A percentile compares a stretch with the other conserved stretches of the same genome.
Evolutionary conservation across 2,888 invertebrate species (phyloP).

Genomic region (Trypoxylon attenuatum): DNA sequence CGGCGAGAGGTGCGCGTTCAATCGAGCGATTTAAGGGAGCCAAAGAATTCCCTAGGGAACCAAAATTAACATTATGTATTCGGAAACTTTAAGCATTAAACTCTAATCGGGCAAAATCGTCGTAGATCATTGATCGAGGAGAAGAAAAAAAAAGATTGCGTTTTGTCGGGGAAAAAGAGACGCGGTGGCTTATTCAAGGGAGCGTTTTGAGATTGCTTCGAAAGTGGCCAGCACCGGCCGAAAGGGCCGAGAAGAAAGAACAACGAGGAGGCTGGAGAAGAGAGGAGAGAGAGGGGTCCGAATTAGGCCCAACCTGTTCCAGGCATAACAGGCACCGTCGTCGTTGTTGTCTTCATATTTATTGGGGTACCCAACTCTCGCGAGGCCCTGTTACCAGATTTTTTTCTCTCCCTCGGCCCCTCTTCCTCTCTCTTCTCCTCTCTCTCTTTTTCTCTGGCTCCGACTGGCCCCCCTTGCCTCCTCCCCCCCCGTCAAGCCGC

Average conservation of each 20-base stretch:
- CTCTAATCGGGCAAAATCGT: too few relatives aligned
- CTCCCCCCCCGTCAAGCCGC: slow-evolving; percentile 61
- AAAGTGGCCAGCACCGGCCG: too few relatives aligned
- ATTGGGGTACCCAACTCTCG: slow-evolving; percentile 68
- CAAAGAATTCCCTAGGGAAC: slow-evolving; percentile 28
- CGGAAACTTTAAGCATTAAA: too few relatives aligned
- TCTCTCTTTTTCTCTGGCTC: slow-evolving; percentile 49
- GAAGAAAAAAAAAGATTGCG: slow-evolving; percentile 14
- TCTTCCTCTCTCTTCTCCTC: slow-evolving; percentile 14
- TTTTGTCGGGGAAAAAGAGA: slow-evolving; percentile 6
- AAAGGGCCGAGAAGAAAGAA: slow-evolving; percentile 13
- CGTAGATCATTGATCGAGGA: too few relatives aligned
- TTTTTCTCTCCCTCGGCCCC: slow-evolving; percentile 33
- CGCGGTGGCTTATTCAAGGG: slow-evolving; percentile 11
- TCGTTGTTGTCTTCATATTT: slow-evolving; percentile 73
- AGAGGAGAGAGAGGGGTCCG: slow-evolving; percentile 45
- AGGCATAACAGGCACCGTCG: slow-evolving; percentile 66
- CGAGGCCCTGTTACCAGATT: slow-evolving; percentile 59
- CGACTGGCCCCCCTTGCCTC: slow-evolving; percentile 38
- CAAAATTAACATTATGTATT: too few relatives aligned
- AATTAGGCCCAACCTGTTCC: slow-evolving; percentile 73
- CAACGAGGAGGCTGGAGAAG: slow-evolving; percentile 5
- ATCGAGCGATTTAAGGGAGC: slow-evolving; percentile 66
- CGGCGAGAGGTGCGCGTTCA: slow-evolving; percentile 62
- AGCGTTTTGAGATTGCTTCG: too few relatives aligned